A percentile compares a stretch with the other conserved stretches of the same genome.
These are phyloP conservation scores for Pao palembangensis DNA, from an alignment of 2,113 vertebrate species.

Conservation along the genomic window DNA sequence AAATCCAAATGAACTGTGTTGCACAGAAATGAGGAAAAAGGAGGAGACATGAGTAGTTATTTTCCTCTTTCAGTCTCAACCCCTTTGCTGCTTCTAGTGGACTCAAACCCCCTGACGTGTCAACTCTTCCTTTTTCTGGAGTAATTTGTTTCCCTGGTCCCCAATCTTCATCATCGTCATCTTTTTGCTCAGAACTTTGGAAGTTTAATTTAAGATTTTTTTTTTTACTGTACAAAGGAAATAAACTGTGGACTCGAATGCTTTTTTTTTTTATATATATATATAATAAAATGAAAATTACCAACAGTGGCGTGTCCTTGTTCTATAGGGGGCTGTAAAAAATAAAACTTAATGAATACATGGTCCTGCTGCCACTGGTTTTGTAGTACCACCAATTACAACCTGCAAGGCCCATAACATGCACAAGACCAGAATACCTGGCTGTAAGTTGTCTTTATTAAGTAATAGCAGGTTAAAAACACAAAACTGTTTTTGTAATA, in stretches of 20 bases:
- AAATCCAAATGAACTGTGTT: constrained; percentile 78
- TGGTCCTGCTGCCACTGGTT: background rate
- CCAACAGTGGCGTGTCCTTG: constrained; percentile 39
- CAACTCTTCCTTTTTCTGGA: constrained; percentile 15
- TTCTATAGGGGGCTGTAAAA: background rate
- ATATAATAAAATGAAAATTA: constrained; percentile 79
- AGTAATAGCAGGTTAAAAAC: background rate
- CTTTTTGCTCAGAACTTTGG: constrained; percentile 72
- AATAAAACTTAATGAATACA: too few species aligned
- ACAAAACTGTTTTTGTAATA: background rate
- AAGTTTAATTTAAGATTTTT: constrained; percentile 78
- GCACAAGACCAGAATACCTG: too few species aligned
- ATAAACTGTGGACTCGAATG: constrained; percentile 79
- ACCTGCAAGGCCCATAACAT: too few species aligned
- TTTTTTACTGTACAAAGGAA: constrained; percentile 83
- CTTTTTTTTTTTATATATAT: constrained; percentile 42
- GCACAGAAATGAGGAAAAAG: constrained; percentile 71
- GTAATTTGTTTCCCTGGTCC: constrained; percentile 28
- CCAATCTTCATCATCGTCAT: constrained; percentile 71
- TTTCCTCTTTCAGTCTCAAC: constrained; percentile 60
- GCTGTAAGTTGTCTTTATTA: too few species aligned
- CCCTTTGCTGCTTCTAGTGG: constrained; percentile 69
- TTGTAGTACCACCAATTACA: background rate
- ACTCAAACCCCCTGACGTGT: constrained; percentile 37
- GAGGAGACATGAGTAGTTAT: constrained; percentile 45